These are phyloP conservation scores for Leptopilina drosophilae DNA, from an alignment of 2,888 invertebrate genomes.

Conservation along the genomic window DNA sequence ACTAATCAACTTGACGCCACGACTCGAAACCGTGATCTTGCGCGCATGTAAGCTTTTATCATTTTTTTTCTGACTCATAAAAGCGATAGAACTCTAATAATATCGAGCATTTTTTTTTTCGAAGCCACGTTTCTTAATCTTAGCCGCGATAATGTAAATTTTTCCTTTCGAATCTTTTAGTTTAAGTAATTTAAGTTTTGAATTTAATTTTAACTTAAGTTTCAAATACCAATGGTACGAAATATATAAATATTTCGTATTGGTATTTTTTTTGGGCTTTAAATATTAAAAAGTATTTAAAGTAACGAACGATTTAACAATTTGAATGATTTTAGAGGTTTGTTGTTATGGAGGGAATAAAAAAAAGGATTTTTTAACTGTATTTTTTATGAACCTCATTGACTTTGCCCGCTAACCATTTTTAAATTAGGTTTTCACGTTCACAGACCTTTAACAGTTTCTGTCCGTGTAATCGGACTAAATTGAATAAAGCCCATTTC, in stretches of 20 bases:
- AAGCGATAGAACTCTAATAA: background rate
- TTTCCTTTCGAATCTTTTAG: background rate
- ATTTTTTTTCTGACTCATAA: slow-evolving; percentile 14
- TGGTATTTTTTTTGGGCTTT: too few species aligned
- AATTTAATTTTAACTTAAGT: too few species aligned
- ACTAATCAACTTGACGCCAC: slow-evolving; percentile 1
- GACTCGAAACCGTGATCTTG: slow-evolving; percentile 18
- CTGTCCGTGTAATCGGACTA: slow-evolving; percentile 70
- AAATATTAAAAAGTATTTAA: too few species aligned
- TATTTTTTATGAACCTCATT: slow-evolving; percentile 52
- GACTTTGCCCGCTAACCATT: slow-evolving; percentile 62
- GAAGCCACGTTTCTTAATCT: too few species aligned
- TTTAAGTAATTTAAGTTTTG: too few species aligned
- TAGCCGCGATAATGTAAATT: background rate
- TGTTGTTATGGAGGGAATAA: background rate
- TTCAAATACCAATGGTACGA: too few species aligned
- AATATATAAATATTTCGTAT: too few species aligned
- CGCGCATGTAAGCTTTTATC: slow-evolving; percentile 1
- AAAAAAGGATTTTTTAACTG: slow-evolving; percentile 43
- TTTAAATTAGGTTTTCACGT: slow-evolving; percentile 68
- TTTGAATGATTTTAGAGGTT: background rate
- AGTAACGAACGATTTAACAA: background rate
- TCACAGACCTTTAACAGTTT: slow-evolving; percentile 55
- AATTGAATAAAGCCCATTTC: slow-evolving; percentile 71
- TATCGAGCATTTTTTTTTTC: background rate